Percentiles rank a stretch among this genome's conserved stretches.
Conservation (phyloP, 2,797 vertebrate genomes). For the Sebastes matsubarae region DNA sequence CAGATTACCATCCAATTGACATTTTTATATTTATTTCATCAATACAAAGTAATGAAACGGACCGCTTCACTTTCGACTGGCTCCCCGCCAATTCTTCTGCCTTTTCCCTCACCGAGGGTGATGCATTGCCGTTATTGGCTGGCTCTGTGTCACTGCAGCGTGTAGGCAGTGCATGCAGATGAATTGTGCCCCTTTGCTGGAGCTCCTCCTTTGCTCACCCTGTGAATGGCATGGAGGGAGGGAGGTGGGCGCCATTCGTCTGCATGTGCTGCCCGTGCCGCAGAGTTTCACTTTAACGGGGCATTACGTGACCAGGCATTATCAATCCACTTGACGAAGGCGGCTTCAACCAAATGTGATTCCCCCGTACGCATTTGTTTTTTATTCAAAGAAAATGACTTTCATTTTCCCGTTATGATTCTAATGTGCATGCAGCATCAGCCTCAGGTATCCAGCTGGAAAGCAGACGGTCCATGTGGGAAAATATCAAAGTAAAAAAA, state of each 20-base stretch:
- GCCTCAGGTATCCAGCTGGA: neutral
- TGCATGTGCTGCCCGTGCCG: neutral
- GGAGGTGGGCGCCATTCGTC: neutral
- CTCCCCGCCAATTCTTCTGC: neutral
- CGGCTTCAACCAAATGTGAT: neutral
- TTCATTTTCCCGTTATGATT: neutral
- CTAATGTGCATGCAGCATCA: neutral
- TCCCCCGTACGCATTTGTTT: neutral
- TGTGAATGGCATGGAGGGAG: neutral
- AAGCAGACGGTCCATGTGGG: neutral
- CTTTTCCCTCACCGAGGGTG: neutral
- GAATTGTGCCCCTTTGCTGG: neutral
- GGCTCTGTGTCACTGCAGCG: neutral
- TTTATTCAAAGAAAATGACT: neutral
- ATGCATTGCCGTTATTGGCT: rapidly evolving
- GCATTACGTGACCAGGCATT: neutral
- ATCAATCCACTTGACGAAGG: neutral
- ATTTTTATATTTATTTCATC: neutral
- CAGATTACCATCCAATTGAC: neutral
- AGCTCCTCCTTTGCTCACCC: neutral
- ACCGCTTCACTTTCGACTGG: neutral
- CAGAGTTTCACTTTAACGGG: neutral
- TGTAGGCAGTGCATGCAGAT: neutral
- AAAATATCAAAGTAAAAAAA: neutral
- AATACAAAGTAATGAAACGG: neutral